Evolutionary conservation across 2,113 vertebrate species (phyloP), one percentile per base, ranked within the genome.

Genomic region (Sporophila hypoxantha): DNA sequence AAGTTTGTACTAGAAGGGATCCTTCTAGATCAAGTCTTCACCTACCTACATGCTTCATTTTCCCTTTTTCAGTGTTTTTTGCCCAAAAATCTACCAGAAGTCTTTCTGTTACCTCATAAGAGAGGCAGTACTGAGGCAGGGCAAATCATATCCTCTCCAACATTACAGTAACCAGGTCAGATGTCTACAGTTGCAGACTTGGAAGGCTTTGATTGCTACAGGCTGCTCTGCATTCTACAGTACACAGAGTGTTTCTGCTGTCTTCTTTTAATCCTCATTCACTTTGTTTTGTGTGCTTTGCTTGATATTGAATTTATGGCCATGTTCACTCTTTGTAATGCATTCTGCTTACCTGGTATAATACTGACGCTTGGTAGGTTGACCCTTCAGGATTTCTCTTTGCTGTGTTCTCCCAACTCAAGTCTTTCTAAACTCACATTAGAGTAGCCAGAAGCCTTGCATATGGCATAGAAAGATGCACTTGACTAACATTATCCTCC

Each of bases 361-460:
- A 52, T 62, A 29, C 14, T 10, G 39, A 55, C 0, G 2, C 17
- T 34, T 49, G 47, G 14, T 41, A 73, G 36, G 7, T 67, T 79
- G 25, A 87, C 25, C 30, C 12, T 36, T 46, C 34, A 46, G 21
- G 22, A 66, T 56, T 73, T 71, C 30, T 11, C 8, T 12, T 30
- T 64, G 53, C 39, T 65, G 37, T 52, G 8, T 50, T 52, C 13
- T 47, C 46, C 39, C 9, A 29, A 12, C 3, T 46, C 25, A 39
- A 18, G 32, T 12, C n/a, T 41, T 60, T 32, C 30, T n/a, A 39
- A 61, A 56, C 14, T 66, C 5, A 41, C 0, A 0, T 29, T 11
- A 53, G 50, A 57, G 46, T 6, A 73, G 50, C 36, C 18, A 78
- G 47, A 47, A 49, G 26, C 32, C 61, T 82, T 61, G 36, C 34